Conservation (phyloP, 2,113 vertebrate genomes). For the Ictidomys tridecemlineatus region DNA sequence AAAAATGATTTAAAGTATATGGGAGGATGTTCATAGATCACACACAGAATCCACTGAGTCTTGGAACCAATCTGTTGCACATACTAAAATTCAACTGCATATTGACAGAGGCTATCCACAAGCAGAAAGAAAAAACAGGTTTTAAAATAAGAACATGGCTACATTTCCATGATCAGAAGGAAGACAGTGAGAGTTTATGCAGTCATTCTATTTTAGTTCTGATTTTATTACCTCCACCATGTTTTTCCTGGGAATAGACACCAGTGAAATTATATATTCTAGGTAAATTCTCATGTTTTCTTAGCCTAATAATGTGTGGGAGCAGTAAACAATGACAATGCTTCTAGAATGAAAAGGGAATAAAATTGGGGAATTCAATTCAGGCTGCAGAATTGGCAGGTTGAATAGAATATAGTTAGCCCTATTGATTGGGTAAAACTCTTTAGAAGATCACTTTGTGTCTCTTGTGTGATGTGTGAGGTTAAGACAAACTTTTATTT, state of each 20-base stretch:
- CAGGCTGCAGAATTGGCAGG: neutral
- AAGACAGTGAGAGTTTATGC: neutral
- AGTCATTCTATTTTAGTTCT: neutral
- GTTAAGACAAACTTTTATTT: constrained; percentile 42
- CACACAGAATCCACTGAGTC: neutral
- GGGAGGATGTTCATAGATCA: neutral
- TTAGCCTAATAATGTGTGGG: neutral
- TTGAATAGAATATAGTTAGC: neutral
- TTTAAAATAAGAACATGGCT: neutral
- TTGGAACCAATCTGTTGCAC: neutral
- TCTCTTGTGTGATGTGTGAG: neutral
- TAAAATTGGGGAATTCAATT: neutral
- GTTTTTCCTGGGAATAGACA: constrained; percentile 11
- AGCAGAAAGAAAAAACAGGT: neutral
- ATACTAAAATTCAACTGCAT: neutral
- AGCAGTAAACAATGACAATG: neutral
- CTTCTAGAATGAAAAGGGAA: neutral
- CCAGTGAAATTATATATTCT: neutral
- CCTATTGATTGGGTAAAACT: neutral
- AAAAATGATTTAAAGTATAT: neutral
- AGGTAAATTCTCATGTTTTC: neutral
- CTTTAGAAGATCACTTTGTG: neutral
- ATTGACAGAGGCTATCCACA: neutral
- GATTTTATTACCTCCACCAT: neutral
- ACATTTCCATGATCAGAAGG: no score